Base-by-base conservation (phyloP, 2,113 vertebrate species). In the Ptychochromis oligacanthus region DNA sequence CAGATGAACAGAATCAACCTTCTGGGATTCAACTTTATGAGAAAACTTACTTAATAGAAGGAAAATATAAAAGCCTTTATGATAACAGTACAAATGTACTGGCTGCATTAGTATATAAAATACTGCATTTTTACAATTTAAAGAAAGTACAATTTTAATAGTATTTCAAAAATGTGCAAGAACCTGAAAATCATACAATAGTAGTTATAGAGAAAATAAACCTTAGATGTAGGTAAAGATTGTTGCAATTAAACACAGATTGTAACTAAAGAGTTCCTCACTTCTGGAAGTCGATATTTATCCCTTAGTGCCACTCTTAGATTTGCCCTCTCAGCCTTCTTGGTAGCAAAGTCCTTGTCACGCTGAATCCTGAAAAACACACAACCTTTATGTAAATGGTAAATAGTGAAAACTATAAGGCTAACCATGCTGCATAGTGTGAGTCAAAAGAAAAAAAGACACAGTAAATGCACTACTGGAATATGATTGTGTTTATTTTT, bases 241-340 rank as follows among this genome's bases (percentile, higher is more conserved):
- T 49, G 46, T 46, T 67, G 22, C 40, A 67, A 28, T 13, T 72
- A 52, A 72, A 72, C 4, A 52, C 17, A 78, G 17, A 31, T 13
- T 31, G 3, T 54, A 31, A 22, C 76, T 43, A 15, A 17, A 24
- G 56, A 14, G 12, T 22, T 79, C 12, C 89, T 84, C 93, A 96
- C 96, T 90, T 96, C 94, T 52, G 93, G 92, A 79, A 96, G 93
- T 80, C 84, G 87, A 79, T 96, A 94, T 85, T 85, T 96, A 78
- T 95, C 94, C 24, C 95, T 93, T 62, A 96, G 88, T 24, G 92
- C 93, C 26, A 95, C 93, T 87, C 95, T 81, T 34, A 96, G 85
- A 0, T 93, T 93, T 62, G 95, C 96, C 65, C 95, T 87, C 75
- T 95, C 95, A 1, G 95, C 95, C 85, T 96, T 96, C 87, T 24